phyloP scores from a whole-genome alignment of 2,113 vertebrate species.

The Nerophis ophidion region DNA sequence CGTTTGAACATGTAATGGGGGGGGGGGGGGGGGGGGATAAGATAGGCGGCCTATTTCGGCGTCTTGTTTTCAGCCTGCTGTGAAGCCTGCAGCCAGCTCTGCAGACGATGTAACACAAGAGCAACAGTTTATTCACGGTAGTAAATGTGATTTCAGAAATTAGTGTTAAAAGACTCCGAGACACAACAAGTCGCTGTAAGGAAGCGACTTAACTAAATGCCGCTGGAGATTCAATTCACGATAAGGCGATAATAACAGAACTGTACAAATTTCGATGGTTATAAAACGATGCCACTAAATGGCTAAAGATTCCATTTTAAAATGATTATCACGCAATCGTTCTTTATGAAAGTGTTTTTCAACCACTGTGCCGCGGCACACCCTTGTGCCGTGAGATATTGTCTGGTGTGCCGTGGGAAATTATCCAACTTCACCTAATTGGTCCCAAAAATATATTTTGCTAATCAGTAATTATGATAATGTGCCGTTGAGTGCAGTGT shows the following conservation, averaged over 20 bases:
- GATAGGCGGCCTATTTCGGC: constrained; percentile 5
- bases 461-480: too few relatives aligned
- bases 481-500: too few relatives aligned
- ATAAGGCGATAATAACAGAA: background rate
- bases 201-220: background rate
- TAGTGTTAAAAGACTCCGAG: constrained; percentile 5
- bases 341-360: too few relatives aligned
- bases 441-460: too few relatives aligned
- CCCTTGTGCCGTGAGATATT: too few relatives aligned
- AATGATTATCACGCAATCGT: background rate
- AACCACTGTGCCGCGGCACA: too few relatives aligned
- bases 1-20: constrained; percentile 47
- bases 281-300: background rate
- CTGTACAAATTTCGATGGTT: background rate
- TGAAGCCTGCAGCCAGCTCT: constrained; percentile 24
- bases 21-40: constrained; percentile 3
- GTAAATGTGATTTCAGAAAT: constrained; percentile 19
- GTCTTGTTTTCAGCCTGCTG: constrained; percentile 30
- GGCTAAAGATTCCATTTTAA: background rate
- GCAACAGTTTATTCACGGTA: constrained; percentile 11
- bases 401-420: too few relatives aligned
- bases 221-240: constrained; percentile 17
- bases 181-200: background rate
- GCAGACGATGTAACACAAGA: constrained; percentile 18
- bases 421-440: too few relatives aligned